A percentile compares a stretch with the other conserved stretches of the same genome.
Conservation (phyloP, 2,888 invertebrate genomes). For the Anticlea derivata region DNA sequence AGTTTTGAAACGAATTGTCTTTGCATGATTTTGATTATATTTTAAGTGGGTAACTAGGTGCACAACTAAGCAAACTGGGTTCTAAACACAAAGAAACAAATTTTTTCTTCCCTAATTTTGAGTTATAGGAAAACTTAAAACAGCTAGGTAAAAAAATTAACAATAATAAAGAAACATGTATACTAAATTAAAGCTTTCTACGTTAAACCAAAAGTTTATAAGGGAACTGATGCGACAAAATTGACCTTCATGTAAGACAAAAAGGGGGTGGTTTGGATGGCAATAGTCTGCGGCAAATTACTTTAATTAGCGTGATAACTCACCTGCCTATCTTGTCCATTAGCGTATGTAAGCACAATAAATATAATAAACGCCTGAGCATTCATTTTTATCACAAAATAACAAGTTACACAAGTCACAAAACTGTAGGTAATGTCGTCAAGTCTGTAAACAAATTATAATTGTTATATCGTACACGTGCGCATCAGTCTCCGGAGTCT, state of each 20-base stretch:
- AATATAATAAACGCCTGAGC: constrained; percentile 51
- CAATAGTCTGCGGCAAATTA: background rate
- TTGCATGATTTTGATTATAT: too few relatives aligned
- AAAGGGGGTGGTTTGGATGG: constrained; percentile 26
- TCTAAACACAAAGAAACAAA: background rate
- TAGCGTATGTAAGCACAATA: constrained; percentile 47
- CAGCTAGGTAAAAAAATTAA: too few relatives aligned
- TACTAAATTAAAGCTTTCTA: too few relatives aligned
- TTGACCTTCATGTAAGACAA: background rate
- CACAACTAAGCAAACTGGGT: too few relatives aligned
- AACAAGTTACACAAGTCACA: constrained; percentile 47
- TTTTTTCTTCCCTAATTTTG: too few relatives aligned
- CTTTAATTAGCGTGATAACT: constrained; percentile 32
- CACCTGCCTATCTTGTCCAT: constrained; percentile 70
- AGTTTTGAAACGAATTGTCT: too few relatives aligned
- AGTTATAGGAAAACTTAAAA: too few relatives aligned
- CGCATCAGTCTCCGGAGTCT: constrained; percentile 29
- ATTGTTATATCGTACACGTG: constrained; percentile 55
- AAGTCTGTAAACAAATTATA: constrained; percentile 61
- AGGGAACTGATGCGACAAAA: too few relatives aligned
- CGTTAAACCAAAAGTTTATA: too few relatives aligned
- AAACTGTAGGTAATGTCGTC: constrained; percentile 45
- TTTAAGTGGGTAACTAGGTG: too few relatives aligned
- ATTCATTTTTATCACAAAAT: constrained; percentile 57
- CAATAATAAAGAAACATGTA: too few relatives aligned